These are phyloP conservation scores for Catharus fuscescens DNA, from an alignment of 2,113 vertebrate genomes.

Conservation along the genomic window DNA sequence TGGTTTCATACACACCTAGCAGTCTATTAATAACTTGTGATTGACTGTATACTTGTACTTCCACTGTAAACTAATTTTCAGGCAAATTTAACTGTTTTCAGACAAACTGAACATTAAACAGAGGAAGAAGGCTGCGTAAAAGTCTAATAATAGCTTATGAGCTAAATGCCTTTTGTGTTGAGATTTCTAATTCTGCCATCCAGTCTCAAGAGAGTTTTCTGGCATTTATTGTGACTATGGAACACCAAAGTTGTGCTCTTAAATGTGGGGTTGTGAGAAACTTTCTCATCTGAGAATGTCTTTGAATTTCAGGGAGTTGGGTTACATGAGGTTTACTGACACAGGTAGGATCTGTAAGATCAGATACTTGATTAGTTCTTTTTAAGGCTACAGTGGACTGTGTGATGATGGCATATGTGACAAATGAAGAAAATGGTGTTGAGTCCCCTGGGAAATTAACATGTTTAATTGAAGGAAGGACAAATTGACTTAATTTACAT, in stretches of 20 bases:
- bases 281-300: background rate
- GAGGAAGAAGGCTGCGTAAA: background rate
- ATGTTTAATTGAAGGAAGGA: constrained; percentile 45
- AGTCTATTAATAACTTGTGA: background rate
- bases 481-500: constrained; percentile 47
- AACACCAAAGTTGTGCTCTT: background rate
- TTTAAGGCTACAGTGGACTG: background rate
- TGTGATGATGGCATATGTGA: background rate
- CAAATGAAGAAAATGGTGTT: constrained; percentile 38
- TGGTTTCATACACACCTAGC: background rate
- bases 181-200: background rate
- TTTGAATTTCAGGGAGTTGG: background rate
- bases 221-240: background rate
- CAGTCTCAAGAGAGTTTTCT: background rate
- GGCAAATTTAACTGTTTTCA: background rate
- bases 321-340: background rate
- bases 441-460: constrained; percentile 52
- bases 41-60: background rate
- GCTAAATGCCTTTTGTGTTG: background rate
- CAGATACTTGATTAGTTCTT: background rate
- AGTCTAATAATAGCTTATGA: background rate
- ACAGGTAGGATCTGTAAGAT: background rate
- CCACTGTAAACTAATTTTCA: background rate
- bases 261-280: background rate
- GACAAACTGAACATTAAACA: background rate